A percentile compares a stretch with the other conserved stretches of the same genome.
These are phyloP conservation scores for Microcebus lehilahytsara DNA, from an alignment of 2,113 vertebrate species.

Conservation along the genomic window DNA sequence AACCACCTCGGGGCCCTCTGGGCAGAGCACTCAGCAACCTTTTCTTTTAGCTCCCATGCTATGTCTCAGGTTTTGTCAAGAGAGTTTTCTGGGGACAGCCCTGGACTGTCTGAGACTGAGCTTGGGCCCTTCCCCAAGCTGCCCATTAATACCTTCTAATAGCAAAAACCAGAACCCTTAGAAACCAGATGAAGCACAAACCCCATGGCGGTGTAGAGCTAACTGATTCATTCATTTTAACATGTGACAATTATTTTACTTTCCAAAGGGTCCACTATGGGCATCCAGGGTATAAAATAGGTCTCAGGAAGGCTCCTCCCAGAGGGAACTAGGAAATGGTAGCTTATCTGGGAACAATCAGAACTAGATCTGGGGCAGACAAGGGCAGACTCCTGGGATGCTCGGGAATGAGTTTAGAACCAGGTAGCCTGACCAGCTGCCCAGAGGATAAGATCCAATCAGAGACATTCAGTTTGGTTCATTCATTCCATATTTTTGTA, in stretches of 20 bases:
- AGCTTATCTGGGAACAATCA: neutral
- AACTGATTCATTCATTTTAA: neutral
- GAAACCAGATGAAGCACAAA: neutral
- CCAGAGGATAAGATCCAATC: neutral
- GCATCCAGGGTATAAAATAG: neutral
- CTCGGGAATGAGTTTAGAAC: neutral
- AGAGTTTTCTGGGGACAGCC: neutral
- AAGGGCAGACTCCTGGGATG: neutral
- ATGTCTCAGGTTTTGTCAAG: neutral
- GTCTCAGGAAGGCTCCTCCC: neutral
- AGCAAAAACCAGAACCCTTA: neutral
- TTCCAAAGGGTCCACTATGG: neutral
- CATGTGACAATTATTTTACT: neutral
- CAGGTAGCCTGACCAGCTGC: neutral
- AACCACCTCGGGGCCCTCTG: no score
- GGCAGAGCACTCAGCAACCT: neutral
- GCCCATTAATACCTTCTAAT: neutral
- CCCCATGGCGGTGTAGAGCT: no score
- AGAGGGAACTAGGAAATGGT: neutral
- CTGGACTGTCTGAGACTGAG: neutral
- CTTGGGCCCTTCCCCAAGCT: neutral
- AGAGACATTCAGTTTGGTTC: neutral
- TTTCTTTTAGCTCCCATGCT: neutral
- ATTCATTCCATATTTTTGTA: neutral
- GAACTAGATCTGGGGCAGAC: neutral